phyloP scores from a whole-genome alignment of 2,888 invertebrate genomes.

The Seira musarum region DNA sequence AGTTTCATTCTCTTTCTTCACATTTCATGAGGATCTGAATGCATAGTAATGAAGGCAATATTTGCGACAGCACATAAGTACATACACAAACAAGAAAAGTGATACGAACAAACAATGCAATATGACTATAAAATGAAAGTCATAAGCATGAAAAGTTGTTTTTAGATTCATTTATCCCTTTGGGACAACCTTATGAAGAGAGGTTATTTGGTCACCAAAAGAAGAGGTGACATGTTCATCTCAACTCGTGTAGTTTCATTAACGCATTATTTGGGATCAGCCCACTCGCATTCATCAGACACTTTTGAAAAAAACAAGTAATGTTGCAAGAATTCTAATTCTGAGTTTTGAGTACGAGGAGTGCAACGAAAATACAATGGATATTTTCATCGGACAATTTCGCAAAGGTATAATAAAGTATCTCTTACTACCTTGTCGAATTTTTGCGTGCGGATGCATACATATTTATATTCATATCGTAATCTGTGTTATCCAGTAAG shows the following conservation, averaged over 20 bases:
- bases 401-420: no score
- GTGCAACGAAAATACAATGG: no score
- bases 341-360: no score
- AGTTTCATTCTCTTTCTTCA: neutral
- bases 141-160: slow-evolving; percentile 5
- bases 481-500: no score
- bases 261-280: neutral
- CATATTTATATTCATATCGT: no score
- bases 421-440: no score
- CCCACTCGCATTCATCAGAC: neutral
- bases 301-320: no score
- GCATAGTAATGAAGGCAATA: neutral
- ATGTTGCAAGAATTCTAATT: no score
- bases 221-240: neutral
- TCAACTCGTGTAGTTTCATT: neutral
- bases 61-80: neutral
- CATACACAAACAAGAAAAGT: neutral
- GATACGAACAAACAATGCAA: neutral
- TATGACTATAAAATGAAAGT: neutral
- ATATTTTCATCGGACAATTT: no score
- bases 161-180: slow-evolving; percentile 6
- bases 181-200: neutral
- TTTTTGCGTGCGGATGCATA: no score
- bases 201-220: slow-evolving; percentile 1
- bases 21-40: neutral